Conservation (phyloP, 2,888 invertebrate genomes). For the Idaea straminata region DNA sequence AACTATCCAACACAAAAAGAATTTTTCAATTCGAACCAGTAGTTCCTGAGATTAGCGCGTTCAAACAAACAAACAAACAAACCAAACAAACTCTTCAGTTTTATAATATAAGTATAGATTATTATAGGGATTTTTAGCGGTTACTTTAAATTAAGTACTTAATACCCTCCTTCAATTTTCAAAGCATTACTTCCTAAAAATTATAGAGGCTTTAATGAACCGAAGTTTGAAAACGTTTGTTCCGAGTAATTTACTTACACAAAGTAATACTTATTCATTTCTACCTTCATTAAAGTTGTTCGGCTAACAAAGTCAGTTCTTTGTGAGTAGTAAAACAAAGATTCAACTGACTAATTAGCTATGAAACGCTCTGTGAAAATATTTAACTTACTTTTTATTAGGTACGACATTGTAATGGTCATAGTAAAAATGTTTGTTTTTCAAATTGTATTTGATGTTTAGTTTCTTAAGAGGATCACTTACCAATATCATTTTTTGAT, state of each 20-base stretch:
- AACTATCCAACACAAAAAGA: no score
- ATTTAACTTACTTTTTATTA: neutral
- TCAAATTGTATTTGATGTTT: neutral
- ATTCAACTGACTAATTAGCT: no score
- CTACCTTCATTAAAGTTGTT: neutral
- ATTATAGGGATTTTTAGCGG: no score
- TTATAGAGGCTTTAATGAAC: neutral
- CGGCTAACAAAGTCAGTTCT: neutral
- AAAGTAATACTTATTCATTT: neutral
- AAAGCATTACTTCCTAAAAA: neutral
- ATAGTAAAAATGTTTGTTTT: neutral
- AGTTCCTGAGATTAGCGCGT: no score
- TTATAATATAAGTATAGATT: no score
- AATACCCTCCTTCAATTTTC: neutral
- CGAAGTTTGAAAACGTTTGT: neutral
- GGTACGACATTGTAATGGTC: neutral
- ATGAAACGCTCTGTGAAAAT: neutral
- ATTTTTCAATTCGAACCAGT: no score
- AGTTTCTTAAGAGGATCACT: neutral
- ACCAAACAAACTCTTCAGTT: no score
- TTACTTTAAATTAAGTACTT: no score
- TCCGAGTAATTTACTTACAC: neutral
- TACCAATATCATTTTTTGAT: no score
- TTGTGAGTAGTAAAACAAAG: neutral
- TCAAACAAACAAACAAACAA: no score